Conservation (phyloP, 2,888 invertebrate species). For the Andrena fulva region DNA sequence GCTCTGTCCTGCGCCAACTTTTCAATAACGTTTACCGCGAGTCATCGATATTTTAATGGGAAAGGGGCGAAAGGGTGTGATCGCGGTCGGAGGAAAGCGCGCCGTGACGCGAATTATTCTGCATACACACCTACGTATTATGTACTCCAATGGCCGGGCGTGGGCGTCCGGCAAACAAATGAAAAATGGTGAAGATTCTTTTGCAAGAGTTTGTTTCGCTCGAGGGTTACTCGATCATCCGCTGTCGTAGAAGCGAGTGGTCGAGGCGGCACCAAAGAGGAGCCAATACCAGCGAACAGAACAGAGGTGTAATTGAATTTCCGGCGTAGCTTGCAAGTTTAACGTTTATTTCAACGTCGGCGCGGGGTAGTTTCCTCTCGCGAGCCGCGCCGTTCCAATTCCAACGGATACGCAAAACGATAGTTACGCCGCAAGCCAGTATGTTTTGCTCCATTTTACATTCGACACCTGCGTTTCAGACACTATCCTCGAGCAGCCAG, state of each 20-base stretch:
- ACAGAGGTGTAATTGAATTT: slow-evolving; percentile 22
- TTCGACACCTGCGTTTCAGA: slow-evolving; percentile 41
- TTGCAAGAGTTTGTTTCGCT: no score
- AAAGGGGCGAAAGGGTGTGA: background rate
- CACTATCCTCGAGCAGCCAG: slow-evolving; percentile 25
- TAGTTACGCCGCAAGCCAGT: background rate
- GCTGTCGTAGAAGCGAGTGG: background rate
- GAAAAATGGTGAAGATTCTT: no score
- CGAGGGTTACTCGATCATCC: background rate
- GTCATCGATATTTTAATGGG: slow-evolving; percentile 41
- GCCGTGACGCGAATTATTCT: no score
- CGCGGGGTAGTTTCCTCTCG: background rate
- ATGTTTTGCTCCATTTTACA: slow-evolving; percentile 42
- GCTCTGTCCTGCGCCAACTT: slow-evolving; percentile 5
- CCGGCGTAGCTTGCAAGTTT: background rate
- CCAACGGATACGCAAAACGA: slow-evolving; percentile 2
- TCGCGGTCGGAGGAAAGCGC: no score
- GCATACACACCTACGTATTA: no score
- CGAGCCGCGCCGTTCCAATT: slow-evolving; percentile 11
- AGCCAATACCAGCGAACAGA: background rate
- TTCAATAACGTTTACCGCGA: slow-evolving; percentile 7
- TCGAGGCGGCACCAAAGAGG: background rate
- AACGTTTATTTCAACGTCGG: slow-evolving; percentile 6
- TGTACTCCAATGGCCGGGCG: no score
- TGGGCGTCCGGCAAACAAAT: no score